phyloP scores from a whole-genome alignment of 2,797 vertebrate species.

The Scolopax rusticola region DNA sequence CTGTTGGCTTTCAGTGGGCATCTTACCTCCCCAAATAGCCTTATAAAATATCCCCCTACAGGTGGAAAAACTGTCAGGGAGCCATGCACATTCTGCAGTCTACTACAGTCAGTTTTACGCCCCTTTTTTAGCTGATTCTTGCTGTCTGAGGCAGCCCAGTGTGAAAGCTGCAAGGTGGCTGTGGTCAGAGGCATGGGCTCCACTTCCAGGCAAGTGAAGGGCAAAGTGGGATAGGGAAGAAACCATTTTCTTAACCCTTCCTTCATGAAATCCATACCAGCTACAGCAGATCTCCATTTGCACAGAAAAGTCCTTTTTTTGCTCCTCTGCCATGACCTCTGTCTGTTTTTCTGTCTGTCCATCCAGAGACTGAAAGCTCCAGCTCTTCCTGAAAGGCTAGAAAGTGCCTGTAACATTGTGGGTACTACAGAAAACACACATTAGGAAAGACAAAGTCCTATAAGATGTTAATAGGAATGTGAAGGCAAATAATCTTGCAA shows the following conservation, averaged over 20 bases:
- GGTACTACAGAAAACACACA: conserved; percentile 43
- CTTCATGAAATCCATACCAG: neutral
- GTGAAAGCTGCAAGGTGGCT: neutral
- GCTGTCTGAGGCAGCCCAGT: neutral
- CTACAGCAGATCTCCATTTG: neutral
- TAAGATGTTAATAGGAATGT: conserved; percentile 26
- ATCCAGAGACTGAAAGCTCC: neutral
- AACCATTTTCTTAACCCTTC: neutral
- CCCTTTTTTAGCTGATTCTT: neutral
- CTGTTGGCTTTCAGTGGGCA: neutral
- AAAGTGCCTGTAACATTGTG: conserved; percentile 15
- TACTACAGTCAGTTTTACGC: neutral
- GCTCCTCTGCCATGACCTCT: conserved; percentile 1
- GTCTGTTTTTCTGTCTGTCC: conserved; percentile 30
- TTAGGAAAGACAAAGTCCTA: neutral
- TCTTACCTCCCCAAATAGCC: neutral
- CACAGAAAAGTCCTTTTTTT: neutral
- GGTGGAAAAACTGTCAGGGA: neutral
- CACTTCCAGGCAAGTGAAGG: neutral
- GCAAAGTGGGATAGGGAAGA: neutral
- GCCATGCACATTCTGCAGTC: neutral
- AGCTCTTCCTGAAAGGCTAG: conserved; percentile 43
- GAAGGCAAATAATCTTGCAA: conserved; percentile 36
- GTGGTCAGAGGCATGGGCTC: neutral
- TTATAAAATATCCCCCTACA: neutral